Evolutionary conservation across 2,113 vertebrate genomes (phyloP).

Genomic region (Uria lomvia): DNA sequence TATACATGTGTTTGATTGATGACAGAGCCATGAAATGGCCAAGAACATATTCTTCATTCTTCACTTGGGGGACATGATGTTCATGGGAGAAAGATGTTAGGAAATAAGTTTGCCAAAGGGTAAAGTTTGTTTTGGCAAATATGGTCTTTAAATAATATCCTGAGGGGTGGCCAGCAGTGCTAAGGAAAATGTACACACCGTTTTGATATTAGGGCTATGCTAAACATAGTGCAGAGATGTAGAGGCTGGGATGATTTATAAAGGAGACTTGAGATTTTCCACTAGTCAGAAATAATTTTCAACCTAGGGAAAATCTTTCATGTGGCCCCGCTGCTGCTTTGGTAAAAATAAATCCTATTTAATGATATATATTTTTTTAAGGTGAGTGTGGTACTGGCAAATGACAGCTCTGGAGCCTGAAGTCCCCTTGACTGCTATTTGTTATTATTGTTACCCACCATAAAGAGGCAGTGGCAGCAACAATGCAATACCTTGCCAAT

Average conservation of each 20-base stretch:
- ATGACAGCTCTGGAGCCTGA: not conserved
- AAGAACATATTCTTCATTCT: not conserved
- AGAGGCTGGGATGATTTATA: not conserved
- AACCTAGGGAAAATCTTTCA: not conserved
- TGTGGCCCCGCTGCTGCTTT: not conserved
- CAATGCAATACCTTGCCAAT: not conserved
- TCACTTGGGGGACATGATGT: not conserved
- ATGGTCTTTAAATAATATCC: not conserved
- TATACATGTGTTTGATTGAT: not conserved
- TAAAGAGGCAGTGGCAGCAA: not conserved
- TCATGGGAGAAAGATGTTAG: not conserved
- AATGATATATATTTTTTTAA: not conserved
- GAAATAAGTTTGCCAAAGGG: not conserved
- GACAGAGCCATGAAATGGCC: not conserved
- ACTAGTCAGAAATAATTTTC: not conserved
- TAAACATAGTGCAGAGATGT: constrained; percentile 24
- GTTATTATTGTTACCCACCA: not conserved
- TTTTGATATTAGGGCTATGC: not conserved
- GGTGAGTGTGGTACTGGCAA: not conserved
- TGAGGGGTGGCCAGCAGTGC: not conserved
- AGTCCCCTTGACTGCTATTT: not conserved
- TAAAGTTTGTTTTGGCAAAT: constrained; percentile 29
- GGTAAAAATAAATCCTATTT: not conserved
- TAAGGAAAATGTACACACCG: not conserved
- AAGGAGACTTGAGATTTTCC: constrained; percentile 3